Base-by-base conservation (phyloP, 2,888 invertebrate genomes). In the Gymnocheta viridis region DNA sequence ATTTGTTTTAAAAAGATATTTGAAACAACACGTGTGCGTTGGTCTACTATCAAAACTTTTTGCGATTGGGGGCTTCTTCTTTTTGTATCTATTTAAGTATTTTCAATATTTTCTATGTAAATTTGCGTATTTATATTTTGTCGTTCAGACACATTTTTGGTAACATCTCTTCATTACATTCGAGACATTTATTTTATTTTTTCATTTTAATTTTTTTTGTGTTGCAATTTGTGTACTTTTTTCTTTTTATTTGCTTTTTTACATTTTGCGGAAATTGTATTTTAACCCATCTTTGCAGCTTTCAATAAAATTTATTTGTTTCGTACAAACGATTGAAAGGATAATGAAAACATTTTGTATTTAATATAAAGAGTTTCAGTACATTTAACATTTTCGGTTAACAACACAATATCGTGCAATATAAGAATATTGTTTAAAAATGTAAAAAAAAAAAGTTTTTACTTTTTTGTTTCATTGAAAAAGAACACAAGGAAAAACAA, bases 201-300 rank as follows among this genome's bases (percentile, higher is more conserved):
- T 54, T 41, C n/a, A 2, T 41, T 44, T 38, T 32, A n/a, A n/a
- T n/a, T 27, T 47, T 49, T 58, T 19, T 64, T 27, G 27, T 69
- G 67, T 62, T 24, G 9, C 24, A n/a, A n/a, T n/a, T 67, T 64
- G 41, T 24, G 44, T 64, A 38, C 44, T 38, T 35, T 78, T 69
- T 72, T 22, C 32, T 9, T 76, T n/a, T 29, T 44, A 32, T 62
- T 58, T 69, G 41, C 1, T 51, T 67, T n/a, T 70, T 62, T 80
- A 47, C 51, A 9, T 41, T n/a, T 69, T 19, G 56, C 82, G 77
- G 82, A 82, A 82, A 82, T 77, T 66, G 66, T 72, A 77, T 67
- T 66, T 82, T 77, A 82, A 82, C 72, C 77, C 82, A 82, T 82
- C 72, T 58, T 62, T 41, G 66, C 44, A 72, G 58, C 47, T 38